These are phyloP conservation scores for Plemyria rubiginata DNA, from an alignment of 2,888 invertebrate species.

Conservation along the genomic window DNA sequence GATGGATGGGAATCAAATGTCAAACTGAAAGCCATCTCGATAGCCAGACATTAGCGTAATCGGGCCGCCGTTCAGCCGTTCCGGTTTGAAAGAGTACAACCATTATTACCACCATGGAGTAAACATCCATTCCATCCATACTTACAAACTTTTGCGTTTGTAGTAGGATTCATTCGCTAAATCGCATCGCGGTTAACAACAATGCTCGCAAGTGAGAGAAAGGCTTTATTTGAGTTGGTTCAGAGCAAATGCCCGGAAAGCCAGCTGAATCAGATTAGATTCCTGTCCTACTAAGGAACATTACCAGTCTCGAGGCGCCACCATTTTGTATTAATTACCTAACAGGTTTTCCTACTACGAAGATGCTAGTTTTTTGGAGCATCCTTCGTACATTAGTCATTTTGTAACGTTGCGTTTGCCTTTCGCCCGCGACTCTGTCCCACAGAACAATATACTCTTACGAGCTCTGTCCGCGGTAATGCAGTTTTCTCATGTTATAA, in stretches of 20 bases:
- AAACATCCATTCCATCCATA: too few species aligned
- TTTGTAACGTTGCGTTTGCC: not conserved
- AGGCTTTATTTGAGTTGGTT: slow-evolving; percentile 4
- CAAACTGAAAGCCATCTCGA: too few species aligned
- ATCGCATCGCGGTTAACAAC: too few species aligned
- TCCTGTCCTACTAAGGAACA: slow-evolving; percentile 28
- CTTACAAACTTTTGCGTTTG: too few species aligned
- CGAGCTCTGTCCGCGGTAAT: not conserved
- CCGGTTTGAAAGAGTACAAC: too few species aligned
- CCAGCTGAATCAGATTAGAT: slow-evolving; percentile 37
- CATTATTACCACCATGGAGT: too few species aligned
- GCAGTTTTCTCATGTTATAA: too few species aligned
- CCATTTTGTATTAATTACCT: slow-evolving; percentile 18
- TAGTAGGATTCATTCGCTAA: too few species aligned
- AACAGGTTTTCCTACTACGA: slow-evolving; percentile 25
- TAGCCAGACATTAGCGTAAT: too few species aligned
- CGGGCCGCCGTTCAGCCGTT: too few species aligned
- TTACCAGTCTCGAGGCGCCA: slow-evolving; percentile 25
- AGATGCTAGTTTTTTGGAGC: slow-evolving; percentile 31
- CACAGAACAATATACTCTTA: too few species aligned
- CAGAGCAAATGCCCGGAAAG: slow-evolving; percentile 34
- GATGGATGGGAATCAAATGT: too few species aligned
- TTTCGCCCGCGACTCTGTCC: not conserved
- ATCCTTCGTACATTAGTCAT: slow-evolving; percentile 24
- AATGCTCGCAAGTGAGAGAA: slow-evolving; percentile 1